phyloP scores from a whole-genome alignment of 2,113 vertebrate species.

The Pterophyllum scalare region DNA sequence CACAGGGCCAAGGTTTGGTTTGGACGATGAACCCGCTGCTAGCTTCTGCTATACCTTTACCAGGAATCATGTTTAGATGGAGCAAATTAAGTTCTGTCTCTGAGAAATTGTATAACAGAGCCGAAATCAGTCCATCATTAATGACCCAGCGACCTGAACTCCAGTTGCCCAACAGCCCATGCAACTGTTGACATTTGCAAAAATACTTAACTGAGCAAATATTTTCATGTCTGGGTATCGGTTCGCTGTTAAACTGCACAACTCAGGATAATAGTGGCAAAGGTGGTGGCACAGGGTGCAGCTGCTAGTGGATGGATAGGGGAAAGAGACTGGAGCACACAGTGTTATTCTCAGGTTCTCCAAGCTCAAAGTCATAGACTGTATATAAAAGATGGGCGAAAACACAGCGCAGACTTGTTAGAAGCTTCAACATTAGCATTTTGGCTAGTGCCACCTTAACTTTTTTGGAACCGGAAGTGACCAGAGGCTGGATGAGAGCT shows the following conservation, averaged over 20 bases:
- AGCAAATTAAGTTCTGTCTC: constrained; percentile 12
- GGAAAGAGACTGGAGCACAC: background rate
- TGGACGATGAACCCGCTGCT: constrained; percentile 3
- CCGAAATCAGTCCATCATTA: constrained; percentile 1
- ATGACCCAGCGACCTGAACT: constrained; percentile 20
- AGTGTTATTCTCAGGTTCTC: constrained; percentile 10
- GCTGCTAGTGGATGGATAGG: constrained; percentile 17
- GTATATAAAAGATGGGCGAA: background rate
- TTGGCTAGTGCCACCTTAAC: background rate
- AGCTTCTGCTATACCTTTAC: background rate
- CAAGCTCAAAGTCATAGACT: background rate
- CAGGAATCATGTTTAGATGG: background rate
- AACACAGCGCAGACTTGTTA: background rate
- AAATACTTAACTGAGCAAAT: constrained; percentile 58
- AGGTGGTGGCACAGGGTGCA: constrained; percentile 6
- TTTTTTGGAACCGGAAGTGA: background rate
- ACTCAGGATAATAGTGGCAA: background rate
- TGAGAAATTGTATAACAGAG: constrained; percentile 23
- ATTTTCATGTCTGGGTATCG: constrained; percentile 46
- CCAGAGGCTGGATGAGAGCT: background rate
- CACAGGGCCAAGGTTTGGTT: constrained; percentile 13
- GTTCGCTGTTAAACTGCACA: constrained; percentile 6
- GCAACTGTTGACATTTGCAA: constrained; percentile 33
- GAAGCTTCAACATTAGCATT: background rate
- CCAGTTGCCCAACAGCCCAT: background rate